These are phyloP conservation scores for Pangasius larnaudii DNA, from an alignment of 2,797 vertebrate species.

Conservation along the genomic window DNA sequence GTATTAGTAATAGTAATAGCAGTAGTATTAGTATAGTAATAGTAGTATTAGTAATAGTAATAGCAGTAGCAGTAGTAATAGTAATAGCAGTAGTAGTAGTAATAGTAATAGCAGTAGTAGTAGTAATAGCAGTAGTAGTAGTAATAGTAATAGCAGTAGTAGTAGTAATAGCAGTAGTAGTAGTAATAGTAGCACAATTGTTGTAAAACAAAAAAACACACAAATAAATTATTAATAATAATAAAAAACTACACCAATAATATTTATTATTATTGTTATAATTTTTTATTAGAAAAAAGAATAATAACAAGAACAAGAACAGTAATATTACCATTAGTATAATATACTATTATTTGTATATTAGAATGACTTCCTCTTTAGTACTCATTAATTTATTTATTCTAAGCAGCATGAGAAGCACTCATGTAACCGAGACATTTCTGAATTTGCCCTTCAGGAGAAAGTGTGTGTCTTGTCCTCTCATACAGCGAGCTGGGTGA, in stretches of 20 bases:
- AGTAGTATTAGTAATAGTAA: too few species aligned
- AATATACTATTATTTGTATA: neutral
- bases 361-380: neutral
- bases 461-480: constrained; percentile 54
- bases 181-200: too few species aligned
- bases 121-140: too few species aligned
- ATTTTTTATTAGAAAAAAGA: neutral
- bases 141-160: too few species aligned
- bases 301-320: neutral
- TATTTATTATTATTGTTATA: neutral
- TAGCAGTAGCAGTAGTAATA: rapidly evolving
- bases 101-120: too few species aligned
- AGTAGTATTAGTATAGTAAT: neutral
- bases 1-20: neutral
- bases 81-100: too few species aligned
- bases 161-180: too few species aligned
- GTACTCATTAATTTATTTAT: neutral
- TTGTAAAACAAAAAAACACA: too few species aligned
- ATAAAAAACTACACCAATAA: neutral
- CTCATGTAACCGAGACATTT: neutral
- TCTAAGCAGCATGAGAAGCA: neutral
- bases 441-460: constrained; percentile 34
- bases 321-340: neutral
- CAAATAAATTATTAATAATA: neutral
- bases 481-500: constrained; percentile 45